A percentile compares a stretch with the other conserved stretches of the same genome.
phyloP scores from a whole-genome alignment of 2,888 invertebrate genomes.

The Galeopsomyia nigrocyanea region DNA sequence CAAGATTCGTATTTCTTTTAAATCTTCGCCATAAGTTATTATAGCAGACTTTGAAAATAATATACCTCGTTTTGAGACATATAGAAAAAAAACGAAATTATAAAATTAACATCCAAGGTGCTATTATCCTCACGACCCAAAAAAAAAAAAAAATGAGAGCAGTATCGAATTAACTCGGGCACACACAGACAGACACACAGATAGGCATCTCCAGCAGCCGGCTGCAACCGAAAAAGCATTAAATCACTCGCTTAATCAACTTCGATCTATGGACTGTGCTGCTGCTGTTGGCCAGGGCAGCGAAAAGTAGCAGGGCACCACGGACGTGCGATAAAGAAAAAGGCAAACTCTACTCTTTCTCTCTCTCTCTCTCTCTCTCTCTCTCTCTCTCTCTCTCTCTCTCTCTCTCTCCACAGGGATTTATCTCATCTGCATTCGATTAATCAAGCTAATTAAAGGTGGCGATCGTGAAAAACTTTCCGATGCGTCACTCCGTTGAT shows the following conservation, averaged over 20 bases:
- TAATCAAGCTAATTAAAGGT: slow-evolving; percentile 45
- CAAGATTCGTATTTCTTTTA: too few species aligned
- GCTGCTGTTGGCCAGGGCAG: background rate
- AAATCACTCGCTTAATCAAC: slow-evolving; percentile 44
- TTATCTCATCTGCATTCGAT: slow-evolving; percentile 48
- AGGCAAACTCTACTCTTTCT: slow-evolving; percentile 4
- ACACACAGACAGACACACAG: slow-evolving; percentile 4
- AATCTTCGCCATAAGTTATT: too few species aligned
- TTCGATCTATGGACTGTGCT: slow-evolving; percentile 38
- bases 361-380: background rate
- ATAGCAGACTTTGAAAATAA: too few species aligned
- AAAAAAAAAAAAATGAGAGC: background rate
- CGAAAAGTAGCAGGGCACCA: slow-evolving; percentile 10
- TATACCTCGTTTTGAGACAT: too few species aligned
- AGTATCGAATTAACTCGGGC: background rate
- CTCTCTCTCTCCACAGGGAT: slow-evolving; percentile 1
- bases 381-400: background rate
- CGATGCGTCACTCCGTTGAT: slow-evolving; percentile 41
- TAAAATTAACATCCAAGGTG: background rate
- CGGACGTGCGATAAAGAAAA: background rate
- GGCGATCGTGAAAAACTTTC: slow-evolving; percentile 32
- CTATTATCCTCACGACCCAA: background rate
- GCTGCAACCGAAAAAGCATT: slow-evolving; percentile 38
- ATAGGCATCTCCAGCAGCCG: background rate
- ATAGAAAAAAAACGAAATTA: slow-evolving; percentile 4